Percentiles rank a stretch among this genome's conserved stretches.
These are phyloP conservation scores for Phyllostomus hastatus DNA, from an alignment of 2,113 vertebrate genomes.

Conservation along the genomic window DNA sequence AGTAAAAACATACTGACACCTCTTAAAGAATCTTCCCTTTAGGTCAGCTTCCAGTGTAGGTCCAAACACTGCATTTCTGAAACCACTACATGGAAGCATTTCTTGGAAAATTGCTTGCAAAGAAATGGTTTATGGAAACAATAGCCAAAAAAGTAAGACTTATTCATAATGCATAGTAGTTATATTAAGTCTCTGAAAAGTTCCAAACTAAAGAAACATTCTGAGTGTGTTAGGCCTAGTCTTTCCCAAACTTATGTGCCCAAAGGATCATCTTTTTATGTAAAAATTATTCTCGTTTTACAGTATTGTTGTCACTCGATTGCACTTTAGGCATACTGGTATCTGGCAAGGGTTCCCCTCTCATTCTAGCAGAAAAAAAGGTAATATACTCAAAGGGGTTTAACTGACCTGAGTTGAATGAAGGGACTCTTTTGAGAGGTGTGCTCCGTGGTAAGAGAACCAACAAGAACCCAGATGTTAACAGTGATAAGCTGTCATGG, in stretches of 20 bases:
- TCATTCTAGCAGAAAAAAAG: not conserved
- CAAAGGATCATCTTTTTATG: not conserved
- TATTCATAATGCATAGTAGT: not conserved
- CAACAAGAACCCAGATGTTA: not conserved
- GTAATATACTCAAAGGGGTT: not conserved
- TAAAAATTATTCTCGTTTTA: not conserved
- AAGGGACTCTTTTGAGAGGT: not conserved
- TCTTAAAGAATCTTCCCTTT: not conserved
- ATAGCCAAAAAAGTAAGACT: not conserved
- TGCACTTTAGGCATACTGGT: not conserved
- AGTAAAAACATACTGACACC: not conserved
- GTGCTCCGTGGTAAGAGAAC: not conserved
- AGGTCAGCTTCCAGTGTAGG: not conserved
- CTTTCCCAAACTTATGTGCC: not conserved
- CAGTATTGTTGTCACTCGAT: not conserved
- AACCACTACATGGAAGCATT: not conserved
- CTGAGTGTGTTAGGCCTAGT: not conserved
- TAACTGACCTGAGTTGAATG: not conserved
- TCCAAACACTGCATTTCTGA: not conserved
- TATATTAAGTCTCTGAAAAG: not conserved
- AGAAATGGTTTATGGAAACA: not conserved
- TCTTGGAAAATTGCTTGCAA: conserved; percentile 30
- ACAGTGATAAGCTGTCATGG: not conserved
- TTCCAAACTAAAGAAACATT: not conserved
- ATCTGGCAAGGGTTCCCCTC: no score